Percentiles rank a stretch among this genome's conserved stretches.
phyloP scores from a whole-genome alignment of 1,140 invertebrate species.

The Nephila pilipes region DNA sequence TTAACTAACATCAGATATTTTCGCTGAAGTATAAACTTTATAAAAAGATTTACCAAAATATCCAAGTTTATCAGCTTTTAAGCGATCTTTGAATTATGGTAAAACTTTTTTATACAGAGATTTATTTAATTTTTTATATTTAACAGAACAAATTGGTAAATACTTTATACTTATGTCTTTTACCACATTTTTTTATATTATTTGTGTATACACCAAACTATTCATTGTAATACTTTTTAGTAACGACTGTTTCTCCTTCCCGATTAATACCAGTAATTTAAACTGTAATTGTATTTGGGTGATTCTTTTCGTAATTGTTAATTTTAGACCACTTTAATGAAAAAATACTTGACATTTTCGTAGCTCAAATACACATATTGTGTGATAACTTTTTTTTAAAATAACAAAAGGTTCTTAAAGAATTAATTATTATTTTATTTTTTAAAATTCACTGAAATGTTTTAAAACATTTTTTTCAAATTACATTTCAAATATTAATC shows the following conservation, averaged over 20 bases:
- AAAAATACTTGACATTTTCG: too few species aligned
- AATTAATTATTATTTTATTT: too few species aligned
- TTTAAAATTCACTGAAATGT: too few species aligned
- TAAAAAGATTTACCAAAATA: slow-evolving; percentile 48
- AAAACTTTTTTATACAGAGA: slow-evolving; percentile 13
- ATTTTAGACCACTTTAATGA: too few species aligned
- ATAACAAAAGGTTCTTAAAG: too few species aligned
- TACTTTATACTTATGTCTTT: not conserved
- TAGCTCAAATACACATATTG: too few species aligned
- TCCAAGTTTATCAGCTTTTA: slow-evolving; percentile 16
- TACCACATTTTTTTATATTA: slow-evolving; percentile 17
- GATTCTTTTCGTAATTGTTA: too few species aligned
- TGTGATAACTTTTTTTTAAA: too few species aligned
- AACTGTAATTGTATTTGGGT: not conserved
- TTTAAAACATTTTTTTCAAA: too few species aligned
- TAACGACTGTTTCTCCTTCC: not conserved
- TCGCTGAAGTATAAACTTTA: slow-evolving; percentile 19
- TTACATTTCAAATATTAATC: too few species aligned
- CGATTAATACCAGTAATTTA: slow-evolving; percentile 23
- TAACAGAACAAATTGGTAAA: slow-evolving; percentile 10
- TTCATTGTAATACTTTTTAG: slow-evolving; percentile 19
- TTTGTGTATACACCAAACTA: slow-evolving; percentile 51
- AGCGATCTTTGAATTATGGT: slow-evolving; percentile 33
- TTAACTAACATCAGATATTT: not conserved
- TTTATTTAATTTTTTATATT: not conserved